phyloP scores from a whole-genome alignment of 2,888 invertebrate species.

The Embidobia sp. region DNA sequence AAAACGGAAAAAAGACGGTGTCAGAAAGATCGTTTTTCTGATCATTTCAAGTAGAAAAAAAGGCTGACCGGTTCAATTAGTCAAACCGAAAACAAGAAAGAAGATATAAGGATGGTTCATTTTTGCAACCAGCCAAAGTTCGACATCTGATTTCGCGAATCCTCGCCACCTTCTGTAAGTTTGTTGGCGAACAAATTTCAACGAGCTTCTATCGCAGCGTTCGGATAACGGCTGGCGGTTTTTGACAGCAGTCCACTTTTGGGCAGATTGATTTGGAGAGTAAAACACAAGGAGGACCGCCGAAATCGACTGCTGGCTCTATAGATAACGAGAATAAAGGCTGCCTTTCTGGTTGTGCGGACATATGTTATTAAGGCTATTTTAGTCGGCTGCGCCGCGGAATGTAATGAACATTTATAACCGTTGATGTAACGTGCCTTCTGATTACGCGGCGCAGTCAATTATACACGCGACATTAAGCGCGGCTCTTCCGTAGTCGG shows the following conservation, averaged over 20 bases:
- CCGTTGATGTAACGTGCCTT: slow-evolving; percentile 24
- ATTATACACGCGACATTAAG: slow-evolving; percentile 6
- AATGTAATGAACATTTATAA: slow-evolving; percentile 35
- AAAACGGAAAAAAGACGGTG: too few species aligned
- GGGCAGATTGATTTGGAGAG: slow-evolving; percentile 16
- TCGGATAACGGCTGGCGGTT: neutral
- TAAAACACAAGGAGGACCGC: slow-evolving; percentile 6
- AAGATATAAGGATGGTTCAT: too few species aligned
- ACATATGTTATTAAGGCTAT: slow-evolving; percentile 43
- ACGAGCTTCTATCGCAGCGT: neutral
- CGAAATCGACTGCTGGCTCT: slow-evolving; percentile 15
- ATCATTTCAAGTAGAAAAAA: too few species aligned
- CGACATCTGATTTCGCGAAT: neutral
- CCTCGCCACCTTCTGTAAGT: neutral
- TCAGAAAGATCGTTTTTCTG: too few species aligned
- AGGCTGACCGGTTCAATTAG: too few species aligned
- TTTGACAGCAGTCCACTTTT: slow-evolving; percentile 22
- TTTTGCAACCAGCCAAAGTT: too few species aligned
- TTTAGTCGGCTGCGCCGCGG: slow-evolving; percentile 24
- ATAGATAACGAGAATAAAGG: slow-evolving; percentile 25
- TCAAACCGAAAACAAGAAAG: too few species aligned
- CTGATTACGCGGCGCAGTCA: slow-evolving; percentile 12
- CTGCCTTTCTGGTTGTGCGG: slow-evolving; percentile 29
- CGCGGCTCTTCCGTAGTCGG: neutral
- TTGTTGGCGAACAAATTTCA: too few species aligned